Evolutionary conservation across 2,888 invertebrate genomes (phyloP).

Genomic region (Pseudococcus longispinus): DNA sequence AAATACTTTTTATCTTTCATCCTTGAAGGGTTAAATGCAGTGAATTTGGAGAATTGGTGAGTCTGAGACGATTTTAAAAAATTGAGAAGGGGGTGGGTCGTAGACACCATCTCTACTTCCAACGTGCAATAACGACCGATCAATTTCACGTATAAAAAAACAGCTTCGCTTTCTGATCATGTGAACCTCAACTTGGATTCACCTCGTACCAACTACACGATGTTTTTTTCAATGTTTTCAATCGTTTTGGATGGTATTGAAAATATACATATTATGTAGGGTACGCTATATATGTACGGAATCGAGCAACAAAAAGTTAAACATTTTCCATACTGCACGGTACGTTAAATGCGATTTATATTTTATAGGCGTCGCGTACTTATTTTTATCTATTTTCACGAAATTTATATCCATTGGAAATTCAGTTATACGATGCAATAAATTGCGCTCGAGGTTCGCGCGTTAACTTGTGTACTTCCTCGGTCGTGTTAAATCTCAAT

Average conservation of each 20-base stretch:
- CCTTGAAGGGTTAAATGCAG: too few species aligned
- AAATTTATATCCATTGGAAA: conserved; percentile 33
- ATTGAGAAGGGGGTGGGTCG: too few species aligned
- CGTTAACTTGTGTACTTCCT: conserved; percentile 21
- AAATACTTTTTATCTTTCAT: too few species aligned
- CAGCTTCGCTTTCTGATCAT: neutral
- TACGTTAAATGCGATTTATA: conserved; percentile 30
- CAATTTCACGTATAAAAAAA: neutral
- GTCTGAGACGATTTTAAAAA: too few species aligned
- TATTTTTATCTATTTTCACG: conserved; percentile 36
- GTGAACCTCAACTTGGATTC: neutral
- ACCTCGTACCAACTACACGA: neutral
- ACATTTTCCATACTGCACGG: conserved; percentile 22
- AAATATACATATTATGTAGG: neutral
- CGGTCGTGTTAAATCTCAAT: conserved; percentile 34
- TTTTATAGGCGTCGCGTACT: conserved; percentile 40
- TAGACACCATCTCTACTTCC: too few species aligned
- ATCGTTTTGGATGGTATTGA: neutral
- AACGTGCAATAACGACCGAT: too few species aligned
- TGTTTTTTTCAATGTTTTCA: neutral
- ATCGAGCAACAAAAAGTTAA: neutral
- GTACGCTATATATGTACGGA: neutral
- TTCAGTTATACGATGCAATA: conserved; percentile 36
- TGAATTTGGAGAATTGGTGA: too few species aligned
- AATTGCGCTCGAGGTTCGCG: conserved; percentile 11